These are phyloP conservation scores for Polyommatus iphigenia DNA, from an alignment of 2,888 invertebrate species.

Conservation along the genomic window DNA sequence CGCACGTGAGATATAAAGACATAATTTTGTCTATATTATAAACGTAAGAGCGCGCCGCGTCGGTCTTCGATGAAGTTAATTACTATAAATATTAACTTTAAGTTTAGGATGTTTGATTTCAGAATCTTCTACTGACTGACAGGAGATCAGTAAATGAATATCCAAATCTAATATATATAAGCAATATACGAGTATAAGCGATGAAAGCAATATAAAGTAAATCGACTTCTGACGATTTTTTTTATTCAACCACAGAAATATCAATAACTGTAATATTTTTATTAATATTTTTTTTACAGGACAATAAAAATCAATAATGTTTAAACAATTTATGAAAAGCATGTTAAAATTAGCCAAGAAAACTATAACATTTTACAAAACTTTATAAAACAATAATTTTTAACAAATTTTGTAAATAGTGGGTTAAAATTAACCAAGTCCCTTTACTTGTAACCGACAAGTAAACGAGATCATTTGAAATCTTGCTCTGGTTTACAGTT, in stretches of 20 bases:
- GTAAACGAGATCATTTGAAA: conserved; percentile 3
- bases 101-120: neutral
- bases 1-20: conserved; percentile 1
- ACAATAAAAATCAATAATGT: neutral
- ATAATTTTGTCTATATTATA: neutral
- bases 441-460: neutral
- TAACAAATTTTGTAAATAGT: too few relatives aligned
- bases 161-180: neutral
- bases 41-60: neutral
- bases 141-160: neutral
- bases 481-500: neutral
- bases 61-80: neutral
- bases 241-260: neutral
- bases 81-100: neutral
- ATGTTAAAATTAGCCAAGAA: too few relatives aligned
- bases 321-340: neutral
- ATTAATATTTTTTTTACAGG: too few relatives aligned
- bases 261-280: neutral
- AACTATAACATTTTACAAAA: too few relatives aligned
- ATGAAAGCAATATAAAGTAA: neutral
- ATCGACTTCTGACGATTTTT: neutral
- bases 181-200: neutral
- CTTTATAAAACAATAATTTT: too few relatives aligned
- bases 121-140: conserved; percentile 16
- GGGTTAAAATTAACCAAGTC: neutral